A percentile compares a stretch with the other conserved stretches of the same genome.
Evolutionary conservation across 92 coral and sea anemone species (phyloP).

Genomic region (Chrysogorgia sp.): DNA sequence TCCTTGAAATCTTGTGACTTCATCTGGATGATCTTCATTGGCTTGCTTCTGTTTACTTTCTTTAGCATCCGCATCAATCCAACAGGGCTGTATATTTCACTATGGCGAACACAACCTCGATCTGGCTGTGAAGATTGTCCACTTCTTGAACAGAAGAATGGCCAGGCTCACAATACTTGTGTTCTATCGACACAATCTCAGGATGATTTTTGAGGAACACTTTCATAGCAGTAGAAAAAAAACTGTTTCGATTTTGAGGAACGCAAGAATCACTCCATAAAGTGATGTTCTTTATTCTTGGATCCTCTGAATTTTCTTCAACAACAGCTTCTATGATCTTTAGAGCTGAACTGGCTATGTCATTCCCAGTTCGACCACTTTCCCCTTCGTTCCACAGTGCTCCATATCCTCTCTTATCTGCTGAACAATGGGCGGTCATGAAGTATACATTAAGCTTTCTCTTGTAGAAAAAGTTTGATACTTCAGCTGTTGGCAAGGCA

Average conservation of each 20-base stretch:
- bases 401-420: neutral
- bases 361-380: conserved; percentile 21
- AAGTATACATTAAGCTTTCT: conserved; percentile 13
- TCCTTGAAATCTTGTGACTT: conserved; percentile 11
- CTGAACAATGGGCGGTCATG: neutral
- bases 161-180: conserved; percentile 40
- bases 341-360: conserved; percentile 9
- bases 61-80: conserved; percentile 40
- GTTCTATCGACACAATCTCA: conserved; percentile 22
- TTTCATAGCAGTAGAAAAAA: conserved; percentile 3
- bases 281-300: conserved; percentile 11
- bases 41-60: conserved; percentile 32
- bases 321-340: conserved; percentile 2
- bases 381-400: neutral
- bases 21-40: conserved; percentile 1
- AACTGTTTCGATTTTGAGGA: conserved; percentile 25
- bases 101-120: too few relatives aligned
- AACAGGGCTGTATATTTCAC: conserved; percentile 36
- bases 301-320: conserved; percentile 6
- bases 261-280: conserved; percentile 33
- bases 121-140: conserved; percentile 32
- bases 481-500: too few relatives aligned
- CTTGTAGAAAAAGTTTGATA: too few relatives aligned
- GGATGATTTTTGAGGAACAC: conserved; percentile 21
- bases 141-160: conserved; percentile 32